phyloP scores from a whole-genome alignment of 2,888 invertebrate genomes.

The Brachycybe producta region DNA sequence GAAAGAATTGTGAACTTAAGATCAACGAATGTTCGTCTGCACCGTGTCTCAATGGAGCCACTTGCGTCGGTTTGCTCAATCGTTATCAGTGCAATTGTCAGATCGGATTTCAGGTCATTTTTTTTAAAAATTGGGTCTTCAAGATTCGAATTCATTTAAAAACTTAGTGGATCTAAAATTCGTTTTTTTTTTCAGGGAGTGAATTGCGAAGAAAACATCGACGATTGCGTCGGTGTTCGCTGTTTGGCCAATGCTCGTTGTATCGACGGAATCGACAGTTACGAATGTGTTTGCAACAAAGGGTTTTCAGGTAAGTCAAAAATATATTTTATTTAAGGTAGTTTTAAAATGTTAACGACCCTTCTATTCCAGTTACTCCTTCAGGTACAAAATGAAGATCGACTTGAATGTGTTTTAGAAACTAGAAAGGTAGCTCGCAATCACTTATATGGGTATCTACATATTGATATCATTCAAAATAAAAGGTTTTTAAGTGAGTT shows the following conservation, averaged over 20 bases:
- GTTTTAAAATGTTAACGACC: too few species aligned
- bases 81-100: conserved; percentile 35
- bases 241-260: conserved; percentile 43
- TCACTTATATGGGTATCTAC: too few species aligned
- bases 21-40: conserved; percentile 21
- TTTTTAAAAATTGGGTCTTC: background rate
- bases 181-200: conserved; percentile 38
- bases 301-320: conserved; percentile 9
- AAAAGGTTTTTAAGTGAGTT: too few species aligned
- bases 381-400: too few species aligned
- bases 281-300: conserved; percentile 31
- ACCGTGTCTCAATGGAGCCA: conserved; percentile 28
- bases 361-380: too few species aligned
- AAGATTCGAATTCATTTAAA: background rate
- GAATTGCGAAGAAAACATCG: conserved; percentile 64
- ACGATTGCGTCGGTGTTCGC: conserved; percentile 57
- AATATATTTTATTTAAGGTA: too few species aligned
- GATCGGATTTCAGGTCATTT: conserved; percentile 37
- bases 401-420: too few species aligned
- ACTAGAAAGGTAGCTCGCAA: too few species aligned
- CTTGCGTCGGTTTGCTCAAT: conserved; percentile 13
- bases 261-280: conserved; percentile 41
- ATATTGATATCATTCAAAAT: too few species aligned
- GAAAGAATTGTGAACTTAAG: conserved; percentile 26
- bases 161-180: background rate